Evolutionary conservation across 2,113 vertebrate species (phyloP).

Genomic region (Anarhynchus alexandrinus): DNA sequence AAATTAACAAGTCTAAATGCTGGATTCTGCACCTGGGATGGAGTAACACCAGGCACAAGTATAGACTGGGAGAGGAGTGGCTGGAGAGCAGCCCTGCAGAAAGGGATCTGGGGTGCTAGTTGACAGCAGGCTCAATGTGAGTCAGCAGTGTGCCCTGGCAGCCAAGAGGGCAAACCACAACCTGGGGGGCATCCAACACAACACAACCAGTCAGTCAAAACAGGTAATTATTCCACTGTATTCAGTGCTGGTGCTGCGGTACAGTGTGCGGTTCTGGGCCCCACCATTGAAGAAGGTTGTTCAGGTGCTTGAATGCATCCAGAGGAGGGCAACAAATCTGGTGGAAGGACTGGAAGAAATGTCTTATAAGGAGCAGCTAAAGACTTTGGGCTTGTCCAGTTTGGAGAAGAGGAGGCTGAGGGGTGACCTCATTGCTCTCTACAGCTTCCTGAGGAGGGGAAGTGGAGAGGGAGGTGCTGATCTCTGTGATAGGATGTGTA

Average conservation of each 20-base stretch:
- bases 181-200: neutral
- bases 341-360: neutral
- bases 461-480: neutral
- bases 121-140: neutral
- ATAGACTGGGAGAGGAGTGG: neutral
- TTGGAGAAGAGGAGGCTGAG: neutral
- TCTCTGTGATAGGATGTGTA: accelerated
- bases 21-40: neutral
- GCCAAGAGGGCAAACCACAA: neutral
- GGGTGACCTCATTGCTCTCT: neutral
- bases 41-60: neutral
- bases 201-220: neutral
- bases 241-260: accelerated
- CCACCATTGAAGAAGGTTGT: neutral
- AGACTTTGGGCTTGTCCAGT: neutral
- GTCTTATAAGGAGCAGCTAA: neutral
- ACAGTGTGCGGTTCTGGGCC: neutral
- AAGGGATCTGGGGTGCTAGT: neutral
- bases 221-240: no score
- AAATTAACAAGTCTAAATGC: neutral
- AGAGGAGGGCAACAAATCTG: neutral
- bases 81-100: neutral
- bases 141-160: neutral
- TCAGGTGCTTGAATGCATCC: neutral
- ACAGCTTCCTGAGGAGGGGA: neutral